Base-by-base conservation (phyloP, 2,797 vertebrate species). In the Cryptoblepharus egeriae region DNA sequence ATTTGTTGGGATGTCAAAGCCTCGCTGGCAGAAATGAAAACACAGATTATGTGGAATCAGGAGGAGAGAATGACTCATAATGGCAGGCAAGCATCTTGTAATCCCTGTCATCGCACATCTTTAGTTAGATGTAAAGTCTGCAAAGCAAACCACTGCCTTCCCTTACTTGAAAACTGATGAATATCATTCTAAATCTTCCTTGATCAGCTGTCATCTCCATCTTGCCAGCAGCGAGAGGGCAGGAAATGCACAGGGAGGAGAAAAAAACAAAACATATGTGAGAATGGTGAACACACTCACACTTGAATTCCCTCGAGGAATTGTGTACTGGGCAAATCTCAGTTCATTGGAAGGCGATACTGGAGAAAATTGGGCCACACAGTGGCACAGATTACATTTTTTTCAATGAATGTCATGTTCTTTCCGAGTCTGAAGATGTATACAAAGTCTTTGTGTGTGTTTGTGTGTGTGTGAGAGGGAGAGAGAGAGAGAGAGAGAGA, bases 51-150 rank as follows among this genome's bases (percentile, higher is more conserved):
- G 35, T 82, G 85, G 89, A 90, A 89, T 13, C 3, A 20, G 52
- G n/a, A 77, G 0, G 7, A 42, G 20, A n/a, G 1, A 67, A 22
- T 4, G 83, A 79, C 77, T 39, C 79, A 71, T 70, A 86, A 86
- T 79, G 79, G 26, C 35, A 49, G 72, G 85, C 37, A 83, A 58
- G 58, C 81, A 88, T 87, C 87, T 61, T 70, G 52, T 84, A 90
- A 92, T 87, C 82, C 79, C 80, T 90, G 88, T 86, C 89, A 87
- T 78, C 87, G 68, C 69, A 24, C 79, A 75, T 85, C 83, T 91
- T 91, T 88, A 64, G 87, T 91, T 91, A 91, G 70, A 80, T 85
- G 77, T 83, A 73, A 88, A 91, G 88, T 81, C 75, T 87, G 82
- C 61, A 90, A 83, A 93, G 84, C 87, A 83, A 88, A 52, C 71